A percentile compares a stretch with the other conserved stretches of the same genome.
These are phyloP conservation scores for Pristionchus mayeri DNA, from an alignment of 2,888 invertebrate genomes.

Conservation along the genomic window DNA sequence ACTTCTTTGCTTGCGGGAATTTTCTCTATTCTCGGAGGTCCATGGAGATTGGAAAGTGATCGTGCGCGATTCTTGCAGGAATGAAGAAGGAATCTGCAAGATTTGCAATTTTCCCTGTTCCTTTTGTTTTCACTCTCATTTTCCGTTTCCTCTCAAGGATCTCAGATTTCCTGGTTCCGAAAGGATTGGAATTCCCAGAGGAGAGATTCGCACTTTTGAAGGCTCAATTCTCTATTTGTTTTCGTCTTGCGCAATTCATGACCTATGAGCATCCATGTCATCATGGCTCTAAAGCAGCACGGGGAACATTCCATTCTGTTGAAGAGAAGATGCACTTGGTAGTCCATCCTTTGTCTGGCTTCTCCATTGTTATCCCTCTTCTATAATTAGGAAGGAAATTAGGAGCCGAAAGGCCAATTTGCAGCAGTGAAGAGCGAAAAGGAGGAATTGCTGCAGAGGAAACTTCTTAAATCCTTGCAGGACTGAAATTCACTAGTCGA, in stretches of 20 bases:
- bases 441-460: too few species aligned
- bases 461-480: too few species aligned
- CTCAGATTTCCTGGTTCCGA: background rate
- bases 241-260: background rate
- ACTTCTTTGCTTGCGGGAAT: background rate
- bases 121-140: background rate
- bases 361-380: background rate
- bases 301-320: too few species aligned
- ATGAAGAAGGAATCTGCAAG: background rate
- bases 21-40: background rate
- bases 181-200: background rate
- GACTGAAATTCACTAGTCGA: background rate
- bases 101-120: background rate
- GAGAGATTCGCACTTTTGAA: background rate
- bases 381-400: background rate
- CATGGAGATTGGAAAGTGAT: background rate
- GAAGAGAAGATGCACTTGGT: background rate
- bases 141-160: background rate
- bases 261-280: background rate
- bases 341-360: background rate
- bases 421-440: background rate
- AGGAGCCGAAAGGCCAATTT: background rate
- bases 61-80: background rate
- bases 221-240: background rate
- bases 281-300: background rate